Evolutionary conservation across 2,797 vertebrate genomes (phyloP).

Genomic region (Liparis tanakae): DNA sequence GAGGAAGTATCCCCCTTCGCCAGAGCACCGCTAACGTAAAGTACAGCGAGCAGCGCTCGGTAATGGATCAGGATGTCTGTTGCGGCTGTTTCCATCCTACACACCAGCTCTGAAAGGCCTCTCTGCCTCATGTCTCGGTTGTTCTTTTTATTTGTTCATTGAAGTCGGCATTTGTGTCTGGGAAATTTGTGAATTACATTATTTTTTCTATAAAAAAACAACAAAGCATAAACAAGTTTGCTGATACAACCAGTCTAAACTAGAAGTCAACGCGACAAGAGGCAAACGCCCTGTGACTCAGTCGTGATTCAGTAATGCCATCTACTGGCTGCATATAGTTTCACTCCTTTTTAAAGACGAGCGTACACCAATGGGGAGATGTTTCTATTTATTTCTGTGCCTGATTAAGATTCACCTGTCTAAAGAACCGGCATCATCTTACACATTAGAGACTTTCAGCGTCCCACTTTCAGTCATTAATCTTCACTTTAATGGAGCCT

Average conservation of each 20-base stretch:
- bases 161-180: not conserved
- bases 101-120: not conserved
- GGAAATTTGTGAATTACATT: not conserved
- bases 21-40: not conserved
- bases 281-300: conserved; percentile 11
- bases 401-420: conserved; percentile 59
- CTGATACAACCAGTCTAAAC: not conserved
- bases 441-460: conserved; percentile 55
- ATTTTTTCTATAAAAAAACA: not conserved
- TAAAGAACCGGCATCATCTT: conserved; percentile 40
- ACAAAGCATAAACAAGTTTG: not conserved
- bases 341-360: conserved; percentile 20
- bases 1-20: not conserved
- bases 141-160: not conserved
- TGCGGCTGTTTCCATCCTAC: not conserved
- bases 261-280: conserved; percentile 20
- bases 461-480: conserved; percentile 72
- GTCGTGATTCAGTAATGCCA: conserved; percentile 77
- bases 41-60: not conserved
- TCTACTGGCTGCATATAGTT: conserved; percentile 75
- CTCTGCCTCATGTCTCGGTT: not conserved
- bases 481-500: conserved; percentile 68
- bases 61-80: not conserved
- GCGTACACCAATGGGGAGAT: not conserved
- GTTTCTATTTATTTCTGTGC: conserved; percentile 11